Evolutionary conservation across 2,113 vertebrate genomes (phyloP), one percentile per base, ranked within the genome.

Genomic region (Calypte anna): DNA sequence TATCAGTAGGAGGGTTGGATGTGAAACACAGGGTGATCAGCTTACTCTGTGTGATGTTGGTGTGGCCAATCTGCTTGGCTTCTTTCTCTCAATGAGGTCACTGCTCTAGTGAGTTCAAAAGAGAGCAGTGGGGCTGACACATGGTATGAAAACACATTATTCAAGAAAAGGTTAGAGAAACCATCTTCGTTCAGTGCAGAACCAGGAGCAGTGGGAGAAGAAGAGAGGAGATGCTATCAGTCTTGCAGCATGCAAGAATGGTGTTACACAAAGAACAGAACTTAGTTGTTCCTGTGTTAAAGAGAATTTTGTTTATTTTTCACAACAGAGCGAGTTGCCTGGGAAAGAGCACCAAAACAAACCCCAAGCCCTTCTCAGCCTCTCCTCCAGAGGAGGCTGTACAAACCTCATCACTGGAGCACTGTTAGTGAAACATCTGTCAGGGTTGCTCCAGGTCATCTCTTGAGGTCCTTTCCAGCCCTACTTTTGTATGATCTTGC

Each of bases 401-500:
- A 64, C 64, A 92, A 91, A 54, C 23, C 10, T 62, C 43, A 10
- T 53, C 50, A 57, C 14, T 79, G 77, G 61, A 96, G 44, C 38
- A 40, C 40, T 72, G 40, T 53, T 61, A 53, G n/a, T 0, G 2
- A 87, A 94, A 91, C 86, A 94, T 50, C 61, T 91, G 91, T 46
- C 54, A 78, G 30, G 53, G 54, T 61, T 95, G 89, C 61, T 84
- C 31, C 63, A 74, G 88, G 75, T 91, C 86, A 61, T 48, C 70
- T 76, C 89, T 61, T 69, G 86, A 92, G 89, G 92, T 91, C 58
- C 40, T 63, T 87, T 94, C 57, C 67, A 86, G 63, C n/a, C 44
- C 61, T 76, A 31, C 53, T 86, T 90, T 93, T 92, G 48, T 86
- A 72, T 58, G 57, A 73, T 92, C 78, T 91, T 79, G 80, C 70